Evolutionary conservation across 2,888 invertebrate genomes (phyloP).

Genomic region (Apodemia zela): DNA sequence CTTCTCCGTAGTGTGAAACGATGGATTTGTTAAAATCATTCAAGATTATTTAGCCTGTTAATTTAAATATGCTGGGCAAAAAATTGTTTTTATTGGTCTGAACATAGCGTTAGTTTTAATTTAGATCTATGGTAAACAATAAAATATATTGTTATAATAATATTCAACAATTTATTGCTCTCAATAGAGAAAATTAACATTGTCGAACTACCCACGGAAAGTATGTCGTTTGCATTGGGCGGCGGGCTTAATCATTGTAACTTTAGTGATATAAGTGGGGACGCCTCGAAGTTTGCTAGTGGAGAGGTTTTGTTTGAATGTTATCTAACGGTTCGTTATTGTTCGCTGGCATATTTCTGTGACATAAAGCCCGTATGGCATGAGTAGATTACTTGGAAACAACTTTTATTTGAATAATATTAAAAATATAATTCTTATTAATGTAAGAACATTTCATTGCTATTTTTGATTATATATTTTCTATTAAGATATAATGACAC

Average conservation of each 20-base stretch:
- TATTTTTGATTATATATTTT: no score
- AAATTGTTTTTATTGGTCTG: neutral
- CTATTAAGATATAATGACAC: no score
- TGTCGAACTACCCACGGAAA: slow-evolving; percentile 2
- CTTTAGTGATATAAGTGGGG: slow-evolving; percentile 68
- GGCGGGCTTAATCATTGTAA: slow-evolving; percentile 39
- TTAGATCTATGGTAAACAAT: neutral
- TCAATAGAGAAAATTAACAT: neutral
- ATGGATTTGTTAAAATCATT: no score
- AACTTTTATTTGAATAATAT: slow-evolving; percentile 34
- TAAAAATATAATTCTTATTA: no score
- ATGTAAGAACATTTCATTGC: no score
- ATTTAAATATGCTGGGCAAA: neutral
- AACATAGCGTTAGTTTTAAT: neutral
- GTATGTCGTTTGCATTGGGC: slow-evolving; percentile 17
- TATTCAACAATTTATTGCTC: neutral
- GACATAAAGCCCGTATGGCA: slow-evolving; percentile 35
- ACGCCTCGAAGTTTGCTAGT: slow-evolving; percentile 48
- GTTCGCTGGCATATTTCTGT: slow-evolving; percentile 32
- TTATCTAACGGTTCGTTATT: slow-evolving; percentile 37
- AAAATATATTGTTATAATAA: neutral
- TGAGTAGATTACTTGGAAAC: slow-evolving; percentile 36
- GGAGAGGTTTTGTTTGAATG: slow-evolving; percentile 44
- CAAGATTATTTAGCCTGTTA: no score
- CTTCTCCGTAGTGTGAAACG: no score